phyloP scores from a whole-genome alignment of 1,140 invertebrate genomes.

The Sinonovacula constricta region DNA sequence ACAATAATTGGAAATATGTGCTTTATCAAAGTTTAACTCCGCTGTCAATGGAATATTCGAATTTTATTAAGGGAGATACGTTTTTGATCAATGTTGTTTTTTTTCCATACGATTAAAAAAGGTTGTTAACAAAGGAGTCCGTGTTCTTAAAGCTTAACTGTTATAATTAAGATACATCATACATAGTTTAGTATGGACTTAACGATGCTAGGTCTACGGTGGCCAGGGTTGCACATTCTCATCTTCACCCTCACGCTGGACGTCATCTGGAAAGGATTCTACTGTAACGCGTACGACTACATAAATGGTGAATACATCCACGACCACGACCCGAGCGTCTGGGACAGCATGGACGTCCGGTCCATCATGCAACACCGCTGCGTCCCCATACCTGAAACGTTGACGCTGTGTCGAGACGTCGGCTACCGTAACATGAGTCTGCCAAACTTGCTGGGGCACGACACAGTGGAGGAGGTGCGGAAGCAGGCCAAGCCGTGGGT shows the following conservation, averaged over 20 bases:
- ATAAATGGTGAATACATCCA: conserved; percentile 21
- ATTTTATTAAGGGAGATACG: too few species aligned
- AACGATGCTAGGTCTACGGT: background rate
- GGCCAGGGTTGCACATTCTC: background rate
- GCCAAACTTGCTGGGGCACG: conserved; percentile 85
- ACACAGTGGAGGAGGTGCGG: conserved; percentile 82
- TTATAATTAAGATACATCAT: too few species aligned
- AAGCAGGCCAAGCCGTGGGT: conserved; percentile 83
- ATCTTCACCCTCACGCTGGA: background rate
- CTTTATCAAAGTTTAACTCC: too few species aligned
- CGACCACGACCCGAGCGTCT: conserved; percentile 23
- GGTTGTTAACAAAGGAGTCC: too few species aligned
- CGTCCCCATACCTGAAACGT: conserved; percentile 83
- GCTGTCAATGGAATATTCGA: too few species aligned
- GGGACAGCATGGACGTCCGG: conserved; percentile 32
- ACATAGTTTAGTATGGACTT: too few species aligned
- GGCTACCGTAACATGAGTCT: conserved; percentile 84
- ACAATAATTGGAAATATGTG: too few species aligned
- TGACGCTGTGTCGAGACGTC: conserved; percentile 83
- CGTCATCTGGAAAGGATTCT: background rate
- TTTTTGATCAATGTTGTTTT: too few species aligned
- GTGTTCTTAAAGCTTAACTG: too few species aligned
- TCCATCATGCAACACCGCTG: conserved; percentile 78
- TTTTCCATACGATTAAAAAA: too few species aligned
- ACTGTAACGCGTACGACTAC: conserved; percentile 31